Percentiles rank a stretch among this genome's conserved stretches.
phyloP scores from a whole-genome alignment of 92 coral and sea anemone species.

The Muricea muricata region DNA sequence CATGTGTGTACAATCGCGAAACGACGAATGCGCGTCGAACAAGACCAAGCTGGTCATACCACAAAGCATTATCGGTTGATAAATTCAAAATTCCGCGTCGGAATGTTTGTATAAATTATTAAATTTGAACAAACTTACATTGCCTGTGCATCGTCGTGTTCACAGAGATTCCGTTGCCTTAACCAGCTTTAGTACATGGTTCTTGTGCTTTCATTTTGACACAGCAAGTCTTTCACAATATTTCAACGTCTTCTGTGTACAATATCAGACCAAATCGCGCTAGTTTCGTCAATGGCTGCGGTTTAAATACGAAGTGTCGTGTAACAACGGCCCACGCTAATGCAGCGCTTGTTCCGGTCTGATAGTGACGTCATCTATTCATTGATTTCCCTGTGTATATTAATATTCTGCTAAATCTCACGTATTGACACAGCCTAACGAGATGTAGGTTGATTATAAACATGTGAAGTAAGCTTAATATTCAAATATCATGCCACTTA shows the following conservation, averaged over 20 bases:
- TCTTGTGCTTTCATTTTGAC: background rate
- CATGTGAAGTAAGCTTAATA: too few relatives aligned
- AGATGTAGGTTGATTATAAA: too few relatives aligned
- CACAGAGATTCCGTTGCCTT: background rate
- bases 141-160: background rate
- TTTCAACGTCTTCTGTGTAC: background rate
- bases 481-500: too few relatives aligned
- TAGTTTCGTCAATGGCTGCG: background rate
- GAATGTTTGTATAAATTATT: background rate
- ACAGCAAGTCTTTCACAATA: background rate
- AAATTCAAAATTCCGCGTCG: constrained; percentile 3
- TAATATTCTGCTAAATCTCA: too few relatives aligned
- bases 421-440: too few relatives aligned
- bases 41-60: too few relatives aligned
- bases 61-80: too few relatives aligned
- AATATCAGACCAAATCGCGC: background rate
- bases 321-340: constrained; percentile 21
- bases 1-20: background rate
- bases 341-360: constrained; percentile 9
- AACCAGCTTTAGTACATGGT: background rate
- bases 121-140: background rate
- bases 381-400: background rate
- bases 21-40: background rate
- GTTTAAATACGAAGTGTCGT: background rate
- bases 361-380: background rate